Base-by-base conservation (phyloP, 2,888 invertebrate genomes). In the Pollenia angustigena region DNA sequence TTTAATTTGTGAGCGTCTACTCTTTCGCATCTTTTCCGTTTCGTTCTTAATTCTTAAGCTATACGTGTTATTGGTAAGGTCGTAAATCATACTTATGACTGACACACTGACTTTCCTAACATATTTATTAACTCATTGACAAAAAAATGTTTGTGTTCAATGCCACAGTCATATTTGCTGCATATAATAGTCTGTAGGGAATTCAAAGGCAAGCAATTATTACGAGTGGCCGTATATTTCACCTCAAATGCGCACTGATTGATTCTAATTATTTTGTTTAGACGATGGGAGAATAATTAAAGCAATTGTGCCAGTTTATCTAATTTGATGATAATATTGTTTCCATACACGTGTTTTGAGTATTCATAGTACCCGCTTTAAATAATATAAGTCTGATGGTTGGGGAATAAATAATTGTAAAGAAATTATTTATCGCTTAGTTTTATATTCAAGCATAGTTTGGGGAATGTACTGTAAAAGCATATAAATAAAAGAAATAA, bases 61-160 rank as follows among this genome's bases (percentile, higher is more conserved):
- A 4, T 32, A 32, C 32, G 32, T 6, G 4, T 32, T 6, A 6
- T 32, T 6, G 32, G 32, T 32, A 32, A 72, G 12, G 48, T 18
- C 48, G 58, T 60, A 81, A 75, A 75, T 75, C 81, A 75, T 68
- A 81, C 32, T 52, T 46, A 75, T 52, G 68, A 54, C n/a, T 14
- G 9, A 48, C 23, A 9, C 46, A 50, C 48, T 48, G 48, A 46
- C 48, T 18, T 66, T 32, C 32, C 32, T 32, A 48, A n/a, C n/a
- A n/a, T n/a, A n/a, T n/a, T n/a, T 32, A 1, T 4, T 12, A 23
- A 46, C 18, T 4, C 40, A 16, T 46, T 18, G 12, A 66, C 16
- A 66, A 23, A 46, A 48, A 14, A 32, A 32, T 66, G 12, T 40
- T 66, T 52, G 10, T 44, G 12, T 52, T 42, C 18, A 79, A 16